Base-by-base conservation (phyloP, 2,113 vertebrate genomes). In the Dromaius novaehollandiae region DNA sequence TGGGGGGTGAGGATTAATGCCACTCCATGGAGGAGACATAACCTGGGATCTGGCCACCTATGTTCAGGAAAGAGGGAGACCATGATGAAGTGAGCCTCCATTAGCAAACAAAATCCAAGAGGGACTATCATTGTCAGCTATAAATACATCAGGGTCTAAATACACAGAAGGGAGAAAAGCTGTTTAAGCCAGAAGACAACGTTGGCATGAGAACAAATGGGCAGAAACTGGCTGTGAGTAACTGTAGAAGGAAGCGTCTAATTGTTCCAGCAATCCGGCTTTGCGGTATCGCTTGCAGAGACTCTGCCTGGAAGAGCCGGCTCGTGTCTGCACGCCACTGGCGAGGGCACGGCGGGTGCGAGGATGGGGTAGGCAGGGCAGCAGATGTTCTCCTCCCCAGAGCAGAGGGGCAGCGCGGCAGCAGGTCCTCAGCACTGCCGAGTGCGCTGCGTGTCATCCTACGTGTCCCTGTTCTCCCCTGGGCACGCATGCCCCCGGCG, bases 161-260 rank as follows among this genome's bases (percentile, higher is more conserved):
- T 2, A 84, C 83, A 68, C 69, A 77, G 60, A 88, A 81, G 79
- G 69, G 69, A 88, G 79, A 87, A 87, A 63, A 77, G 95, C 64
- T 82, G 34, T 30, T 48, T 58, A 74, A 94, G 75, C 58, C 90
- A 84, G 79, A 58, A 88, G 90, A 84, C 83, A 96, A 38, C 20
- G 82, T 3, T 92, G 95, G 90, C 92, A 82, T 0, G 0, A 69
- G 74, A 70, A 81, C 42, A 63, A 88, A 17, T 9, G 36, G 82
- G 69, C 66, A 87, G 78, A 44, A 75, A 25, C 16, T 55, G 68
- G 68, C 82, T 77, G 58, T 56, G 22, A 84, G 61, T 46, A 66
- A 56, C 14, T 16, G 40, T 8, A 58, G 79, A 34, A 77, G 48
- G 53, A 82, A 74, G 42, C 8, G 34, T 74, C 77, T 77, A 75